A percentile compares a stretch with the other conserved stretches of the same genome.
Conservation (phyloP, 2,888 invertebrate genomes). For the Phortica magna region DNA sequence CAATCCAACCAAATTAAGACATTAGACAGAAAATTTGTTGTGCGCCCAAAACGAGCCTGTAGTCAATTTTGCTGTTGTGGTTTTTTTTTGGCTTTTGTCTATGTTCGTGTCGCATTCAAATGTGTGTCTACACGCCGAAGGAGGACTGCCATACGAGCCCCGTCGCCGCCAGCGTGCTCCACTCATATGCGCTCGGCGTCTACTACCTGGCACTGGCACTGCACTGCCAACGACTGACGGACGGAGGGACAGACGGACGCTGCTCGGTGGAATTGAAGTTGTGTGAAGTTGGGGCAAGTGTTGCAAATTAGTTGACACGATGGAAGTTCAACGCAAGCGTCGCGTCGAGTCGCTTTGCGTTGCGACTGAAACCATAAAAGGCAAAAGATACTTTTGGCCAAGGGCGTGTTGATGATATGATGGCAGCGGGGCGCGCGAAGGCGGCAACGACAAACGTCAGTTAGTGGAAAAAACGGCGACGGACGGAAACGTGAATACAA, state of each 20-base stretch:
- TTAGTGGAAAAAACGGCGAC: conserved; percentile 47
- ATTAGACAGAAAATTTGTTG: conserved; percentile 64
- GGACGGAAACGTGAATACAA: neutral
- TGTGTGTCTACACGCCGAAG: conserved; percentile 36
- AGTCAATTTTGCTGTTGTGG: neutral
- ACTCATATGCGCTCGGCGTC: neutral
- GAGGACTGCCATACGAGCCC: neutral
- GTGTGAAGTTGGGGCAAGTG: conserved; percentile 54
- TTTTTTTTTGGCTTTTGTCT: conserved; percentile 28
- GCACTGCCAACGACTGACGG: neutral
- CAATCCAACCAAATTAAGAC: conserved; percentile 69
- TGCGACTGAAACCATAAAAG: conserved; percentile 13
- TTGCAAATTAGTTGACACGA: conserved; percentile 77
- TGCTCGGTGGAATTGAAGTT: conserved; percentile 20
- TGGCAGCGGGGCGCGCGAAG: neutral
- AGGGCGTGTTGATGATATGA: neutral
- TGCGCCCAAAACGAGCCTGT: conserved; percentile 13
- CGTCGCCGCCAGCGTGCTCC: neutral
- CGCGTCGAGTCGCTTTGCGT: too few relatives aligned
- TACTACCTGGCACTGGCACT: neutral
- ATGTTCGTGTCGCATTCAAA: conserved; percentile 43
- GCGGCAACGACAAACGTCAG: conserved; percentile 55
- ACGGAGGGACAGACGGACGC: conserved; percentile 1
- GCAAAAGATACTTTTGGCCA: neutral
- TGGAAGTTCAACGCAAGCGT: conserved; percentile 27